phyloP scores from a whole-genome alignment of 2,113 vertebrate genomes.

The Gasterosteus aculeatus region DNA sequence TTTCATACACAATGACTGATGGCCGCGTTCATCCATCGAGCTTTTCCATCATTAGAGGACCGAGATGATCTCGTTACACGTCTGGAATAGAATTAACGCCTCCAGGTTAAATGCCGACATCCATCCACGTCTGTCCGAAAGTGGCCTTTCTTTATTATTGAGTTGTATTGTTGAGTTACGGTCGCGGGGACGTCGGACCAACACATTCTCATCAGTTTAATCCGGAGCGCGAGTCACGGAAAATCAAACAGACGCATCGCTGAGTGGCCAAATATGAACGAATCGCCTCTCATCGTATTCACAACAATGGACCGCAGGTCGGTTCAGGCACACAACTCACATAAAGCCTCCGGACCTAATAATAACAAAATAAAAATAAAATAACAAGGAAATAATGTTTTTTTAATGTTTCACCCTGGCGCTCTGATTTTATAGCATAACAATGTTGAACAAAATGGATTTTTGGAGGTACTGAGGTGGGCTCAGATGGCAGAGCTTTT shows the following conservation, averaged over 20 bases:
- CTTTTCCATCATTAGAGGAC: neutral
- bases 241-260: too few species aligned
- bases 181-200: neutral
- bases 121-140: neutral
- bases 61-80: neutral
- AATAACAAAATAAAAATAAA: too few species aligned
- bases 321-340: too few species aligned
- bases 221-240: neutral
- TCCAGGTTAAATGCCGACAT: neutral
- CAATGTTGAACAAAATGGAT: neutral
- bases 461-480: neutral
- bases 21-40: neutral
- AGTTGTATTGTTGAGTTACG: neutral
- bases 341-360: too few species aligned
- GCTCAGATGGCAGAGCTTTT: constrained; percentile 23
- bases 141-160: neutral
- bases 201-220: neutral
- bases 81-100: neutral
- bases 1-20: neutral
- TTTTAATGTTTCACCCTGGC: neutral
- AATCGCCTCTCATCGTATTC: too few species aligned
- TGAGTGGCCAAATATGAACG: too few species aligned
- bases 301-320: too few species aligned
- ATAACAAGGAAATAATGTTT: neutral
- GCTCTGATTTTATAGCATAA: neutral